Evolutionary conservation across 1,140 invertebrate species (phyloP), one percentile per base, ranked within the genome.

Genomic region (Magallana angulata): DNA sequence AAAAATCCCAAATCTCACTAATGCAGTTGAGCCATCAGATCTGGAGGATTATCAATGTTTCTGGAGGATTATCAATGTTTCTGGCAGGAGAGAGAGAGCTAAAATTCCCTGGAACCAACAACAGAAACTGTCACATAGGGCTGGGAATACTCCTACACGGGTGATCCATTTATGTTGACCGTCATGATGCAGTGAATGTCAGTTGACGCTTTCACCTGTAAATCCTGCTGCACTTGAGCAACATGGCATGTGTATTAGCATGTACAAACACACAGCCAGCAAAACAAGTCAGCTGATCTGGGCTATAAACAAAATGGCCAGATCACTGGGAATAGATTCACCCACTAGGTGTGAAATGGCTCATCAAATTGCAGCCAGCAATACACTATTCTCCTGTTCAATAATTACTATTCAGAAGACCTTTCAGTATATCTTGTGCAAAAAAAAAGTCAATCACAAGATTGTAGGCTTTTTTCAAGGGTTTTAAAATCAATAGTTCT

Each of bases 351-450:
- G 68, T 76, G 68, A 76, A 30, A 76, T 48, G 24, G 68, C 68
- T 30, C 11, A 30, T 76, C 36, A 30, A 76, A 30, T 76, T 76
- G 60, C 24, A 76, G 36, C 24, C 36, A 24, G 36, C 24, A 76
- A 30, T 5, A 11, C 24, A 76, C 68, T 48, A 76, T 30, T 30
- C 24, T 76, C 24, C 64, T 76, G 24, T 76, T 76, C 68, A 76
- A 76, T 76, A 36, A 76, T 76, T 36, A 76, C 68, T 30, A 76
- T 76, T 30, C 68, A 68, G 18, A 18, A 24, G 64, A 24, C 64
- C 24, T 30, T 30, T 8, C 68, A 30, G 24, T 76, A 30, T 76
- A 12, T 76, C 24, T 11, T 76, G 36, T 48, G 36, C 5, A 5
- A 7, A 9, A 76, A 76, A 16, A 62, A 24, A 76, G 68, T 76